Base-by-base conservation (phyloP, 2,888 invertebrate species). In the Sminthurinus aureus region DNA sequence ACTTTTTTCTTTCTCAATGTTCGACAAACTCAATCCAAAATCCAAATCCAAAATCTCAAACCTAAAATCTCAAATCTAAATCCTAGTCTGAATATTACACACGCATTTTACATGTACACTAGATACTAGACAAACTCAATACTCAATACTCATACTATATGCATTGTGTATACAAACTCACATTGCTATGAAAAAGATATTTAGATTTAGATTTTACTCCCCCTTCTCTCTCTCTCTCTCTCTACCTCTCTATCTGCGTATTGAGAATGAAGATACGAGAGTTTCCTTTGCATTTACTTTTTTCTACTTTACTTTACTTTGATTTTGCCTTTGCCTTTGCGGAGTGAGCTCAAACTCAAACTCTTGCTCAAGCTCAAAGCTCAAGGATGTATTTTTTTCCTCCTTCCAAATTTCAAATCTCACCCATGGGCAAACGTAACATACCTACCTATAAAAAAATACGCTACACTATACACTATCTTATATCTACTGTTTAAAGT, bases 11-110 rank as follows among this genome's bases (percentile, higher is more conserved):
- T 74, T 73, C 81, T 71, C 71, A 58, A 2, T 18, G 58, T 77
- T 80, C 75, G 88, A 88, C 88, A 88, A 86, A 74, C 76, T 69
- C 78, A 82, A 79, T 84, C 58, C 83, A 58, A 80, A 58, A 26
- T 20, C 15, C 71, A 71, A 13, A 22, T 38, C 38, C 38, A 38
- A 38, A 38, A 38, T 38, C 38, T n/a, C 15, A 67, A 18, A 22
- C 6, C 38, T 6, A 38, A 38, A 38, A 38, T 38, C 38, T n/a
- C 15, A 67, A 38, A 38, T 38, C 38, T 38, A 38, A 38, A 38
- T 38, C 38, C 38, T 38, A 38, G 38, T 38, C 38, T 38, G 38
- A 38, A 38, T 38, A 38, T 38, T 38, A 38, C 38, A 38, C 38
- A 38, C n/a, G n/a, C 64, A 64, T 38, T 2, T 64, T 4, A 2